These are phyloP conservation scores for Coelinius sp. DNA, from an alignment of 2,888 invertebrate genomes.

Conservation along the genomic window DNA sequence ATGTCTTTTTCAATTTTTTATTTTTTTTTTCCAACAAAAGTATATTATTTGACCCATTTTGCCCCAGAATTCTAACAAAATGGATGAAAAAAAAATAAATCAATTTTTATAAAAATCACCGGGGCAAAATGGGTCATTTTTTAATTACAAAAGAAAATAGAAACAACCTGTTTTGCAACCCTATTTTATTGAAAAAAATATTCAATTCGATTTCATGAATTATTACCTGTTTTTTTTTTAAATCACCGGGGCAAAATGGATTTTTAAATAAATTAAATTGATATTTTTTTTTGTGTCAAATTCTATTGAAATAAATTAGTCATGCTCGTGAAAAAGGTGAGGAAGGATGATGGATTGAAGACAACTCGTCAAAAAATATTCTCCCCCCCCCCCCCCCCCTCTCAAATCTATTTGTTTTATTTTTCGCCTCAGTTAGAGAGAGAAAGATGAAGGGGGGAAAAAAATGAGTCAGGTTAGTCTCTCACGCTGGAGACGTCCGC, in stretches of 20 bases:
- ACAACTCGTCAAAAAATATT: slow-evolving; percentile 56
- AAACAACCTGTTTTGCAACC: no score
- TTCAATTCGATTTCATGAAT: no score
- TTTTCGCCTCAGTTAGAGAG: slow-evolving; percentile 57
- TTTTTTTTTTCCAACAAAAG: slow-evolving; percentile 37
- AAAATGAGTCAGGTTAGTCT: slow-evolving; percentile 56
- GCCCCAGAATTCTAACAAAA: no score
- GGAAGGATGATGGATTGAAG: slow-evolving; percentile 45
- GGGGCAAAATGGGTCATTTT: no score
- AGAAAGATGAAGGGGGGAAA: not conserved
- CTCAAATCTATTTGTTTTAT: slow-evolving; percentile 62
- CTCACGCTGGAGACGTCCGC: slow-evolving; percentile 58
- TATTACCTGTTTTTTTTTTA: no score
- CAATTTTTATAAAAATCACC: no score
- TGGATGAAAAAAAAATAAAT: no score
- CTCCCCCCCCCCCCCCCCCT: slow-evolving; percentile 54
- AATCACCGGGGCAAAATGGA: no score
- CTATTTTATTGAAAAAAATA: no score
- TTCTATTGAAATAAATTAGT: slow-evolving; percentile 55
- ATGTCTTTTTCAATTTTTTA: no score
- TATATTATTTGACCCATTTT: not conserved
- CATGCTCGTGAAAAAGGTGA: slow-evolving; percentile 62
- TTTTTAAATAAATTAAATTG: not conserved
- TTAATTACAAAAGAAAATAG: no score
- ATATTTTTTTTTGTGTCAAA: no score